phyloP scores from a whole-genome alignment of 2,113 vertebrate species.

The Vombatus ursinus region DNA sequence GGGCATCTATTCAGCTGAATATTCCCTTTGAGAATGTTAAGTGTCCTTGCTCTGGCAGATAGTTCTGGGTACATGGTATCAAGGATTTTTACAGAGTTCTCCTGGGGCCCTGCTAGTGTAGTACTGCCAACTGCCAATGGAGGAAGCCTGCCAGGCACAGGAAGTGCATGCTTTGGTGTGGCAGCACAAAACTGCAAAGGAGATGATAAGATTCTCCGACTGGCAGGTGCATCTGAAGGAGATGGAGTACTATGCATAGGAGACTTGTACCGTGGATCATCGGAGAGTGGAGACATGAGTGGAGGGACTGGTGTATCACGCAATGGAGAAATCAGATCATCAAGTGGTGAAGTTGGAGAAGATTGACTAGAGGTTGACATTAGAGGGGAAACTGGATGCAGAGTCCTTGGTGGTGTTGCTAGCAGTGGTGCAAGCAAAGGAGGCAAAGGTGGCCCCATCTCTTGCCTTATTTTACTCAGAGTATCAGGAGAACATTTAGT shows the following conservation, averaged over 20 bases:
- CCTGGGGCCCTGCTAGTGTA: conserved; percentile 82
- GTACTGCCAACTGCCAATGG: conserved; percentile 78
- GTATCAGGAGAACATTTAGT: conserved; percentile 77
- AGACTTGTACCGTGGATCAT: conserved; percentile 74
- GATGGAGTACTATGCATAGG: conserved; percentile 82
- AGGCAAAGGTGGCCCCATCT: conserved; percentile 94
- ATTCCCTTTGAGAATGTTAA: conserved; percentile 93
- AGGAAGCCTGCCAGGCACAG: conserved; percentile 94
- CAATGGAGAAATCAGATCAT: conserved; percentile 79
- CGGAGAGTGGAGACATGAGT: conserved; percentile 75
- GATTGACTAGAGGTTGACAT: conserved; percentile 80
- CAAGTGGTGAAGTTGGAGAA: conserved; percentile 85
- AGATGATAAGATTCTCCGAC: conserved; percentile 85
- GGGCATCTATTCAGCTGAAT: conserved; percentile 85
- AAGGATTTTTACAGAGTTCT: conserved; percentile 94
- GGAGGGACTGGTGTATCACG: conserved; percentile 73
- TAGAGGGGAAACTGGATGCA: conserved; percentile 76
- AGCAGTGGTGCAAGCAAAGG: conserved; percentile 89
- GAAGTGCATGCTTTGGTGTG: conserved; percentile 97
- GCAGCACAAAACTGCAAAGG: conserved; percentile 95
- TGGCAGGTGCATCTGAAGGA: conserved; percentile 71
- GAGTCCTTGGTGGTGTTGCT: conserved; percentile 88
- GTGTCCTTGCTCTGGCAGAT: conserved; percentile 93
- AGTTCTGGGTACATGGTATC: conserved; percentile 97
- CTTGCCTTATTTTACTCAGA: conserved; percentile 86